Percentiles rank a stretch among this genome's conserved stretches.
Conservation (phyloP, 1,140 invertebrate genomes). For the Zaprionus taronus region DNA sequence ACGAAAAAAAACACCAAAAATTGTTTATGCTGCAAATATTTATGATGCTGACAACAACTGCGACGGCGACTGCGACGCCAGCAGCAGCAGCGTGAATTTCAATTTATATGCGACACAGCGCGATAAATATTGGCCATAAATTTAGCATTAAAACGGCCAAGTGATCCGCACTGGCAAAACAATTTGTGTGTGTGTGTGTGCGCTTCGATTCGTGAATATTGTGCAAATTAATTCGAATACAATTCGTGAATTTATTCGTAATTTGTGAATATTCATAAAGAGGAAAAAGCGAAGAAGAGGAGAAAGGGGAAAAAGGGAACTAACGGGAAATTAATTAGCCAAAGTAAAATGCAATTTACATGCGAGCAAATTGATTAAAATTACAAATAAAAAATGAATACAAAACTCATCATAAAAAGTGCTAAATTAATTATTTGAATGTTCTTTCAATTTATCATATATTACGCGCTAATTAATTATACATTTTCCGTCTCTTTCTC, state of each 20-base stretch:
- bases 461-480: conserved; percentile 9
- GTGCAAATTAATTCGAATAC: conserved; percentile 35
- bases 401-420: neutral
- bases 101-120: conserved; percentile 54
- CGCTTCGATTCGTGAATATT: conserved; percentile 12
- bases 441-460: neutral
- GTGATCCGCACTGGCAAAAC: conserved; percentile 34
- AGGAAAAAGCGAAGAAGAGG: no score
- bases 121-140: conserved; percentile 78
- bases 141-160: conserved; percentile 62
- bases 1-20: conserved; percentile 45
- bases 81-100: conserved; percentile 11
- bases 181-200: neutral
- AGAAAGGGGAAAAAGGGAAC: no score
- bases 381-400: conserved; percentile 6
- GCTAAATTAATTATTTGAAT: neutral
- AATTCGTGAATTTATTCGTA: neutral
- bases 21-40: conserved; percentile 78
- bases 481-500: neutral
- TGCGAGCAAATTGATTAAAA: conserved; percentile 4
- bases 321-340: neutral
- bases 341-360: neutral
- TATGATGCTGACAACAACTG: conserved; percentile 47
- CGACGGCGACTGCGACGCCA: conserved; percentile 15
- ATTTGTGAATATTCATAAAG: no score